phyloP scores from a whole-genome alignment of 1,140 invertebrate species.

The Theocolax elegans region DNA sequence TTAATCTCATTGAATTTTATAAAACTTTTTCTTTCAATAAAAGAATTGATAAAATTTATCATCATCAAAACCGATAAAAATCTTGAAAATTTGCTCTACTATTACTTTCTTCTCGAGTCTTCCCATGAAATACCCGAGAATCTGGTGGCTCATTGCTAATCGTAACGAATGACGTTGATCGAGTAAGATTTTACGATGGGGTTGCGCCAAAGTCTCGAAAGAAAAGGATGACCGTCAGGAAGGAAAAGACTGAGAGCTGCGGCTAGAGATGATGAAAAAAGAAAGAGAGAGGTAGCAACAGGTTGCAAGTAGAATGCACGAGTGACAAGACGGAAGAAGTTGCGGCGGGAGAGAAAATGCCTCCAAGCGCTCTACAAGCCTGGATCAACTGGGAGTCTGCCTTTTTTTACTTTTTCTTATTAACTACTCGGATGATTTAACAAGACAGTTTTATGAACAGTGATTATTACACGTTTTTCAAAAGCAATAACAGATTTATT shows the following conservation, averaged over 20 bases:
- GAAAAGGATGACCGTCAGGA: conserved; percentile 10
- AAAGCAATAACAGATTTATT: not conserved
- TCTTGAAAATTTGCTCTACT: too few relatives aligned
- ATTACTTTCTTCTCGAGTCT: too few relatives aligned
- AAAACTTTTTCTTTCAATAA: too few relatives aligned
- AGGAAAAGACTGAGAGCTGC: conserved; percentile 30
- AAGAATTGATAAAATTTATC: too few relatives aligned
- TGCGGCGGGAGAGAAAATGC: conserved; percentile 41
- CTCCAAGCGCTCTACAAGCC: conserved; percentile 50
- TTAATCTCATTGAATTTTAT: too few relatives aligned
- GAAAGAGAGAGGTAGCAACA: conserved; percentile 63
- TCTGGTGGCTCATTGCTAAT: not conserved
- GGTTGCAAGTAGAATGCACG: conserved; percentile 65
- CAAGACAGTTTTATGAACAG: not conserved
- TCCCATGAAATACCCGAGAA: too few relatives aligned
- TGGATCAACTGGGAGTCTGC: conserved; percentile 29
- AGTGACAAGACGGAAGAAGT: conserved; percentile 54
- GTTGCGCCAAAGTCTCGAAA: not conserved
- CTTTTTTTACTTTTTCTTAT: conserved; percentile 46
- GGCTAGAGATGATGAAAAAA: conserved; percentile 44
- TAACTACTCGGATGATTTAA: conserved; percentile 31
- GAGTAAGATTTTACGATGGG: conserved; percentile 28
- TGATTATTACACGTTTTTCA: not conserved
- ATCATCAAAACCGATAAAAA: too few relatives aligned
- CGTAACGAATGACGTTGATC: conserved; percentile 17